Conservation (phyloP, 2,797 vertebrate species). For the Falco berigora region DNA sequence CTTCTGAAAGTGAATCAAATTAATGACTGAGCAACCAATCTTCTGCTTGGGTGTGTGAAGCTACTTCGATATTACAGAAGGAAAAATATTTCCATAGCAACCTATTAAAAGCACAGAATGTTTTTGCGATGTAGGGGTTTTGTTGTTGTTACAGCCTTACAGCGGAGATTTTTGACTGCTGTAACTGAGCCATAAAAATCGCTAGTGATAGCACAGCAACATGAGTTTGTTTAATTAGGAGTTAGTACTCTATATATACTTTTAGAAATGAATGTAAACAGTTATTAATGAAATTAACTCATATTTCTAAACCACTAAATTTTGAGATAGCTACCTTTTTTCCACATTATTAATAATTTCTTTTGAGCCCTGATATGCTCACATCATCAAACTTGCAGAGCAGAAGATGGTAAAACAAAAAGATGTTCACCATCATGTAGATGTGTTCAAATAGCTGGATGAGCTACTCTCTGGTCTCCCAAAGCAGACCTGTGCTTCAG, state of each 20-base stretch:
- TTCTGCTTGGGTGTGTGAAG: not conserved
- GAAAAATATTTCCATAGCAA: conserved; percentile 46
- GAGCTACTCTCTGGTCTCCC: not conserved
- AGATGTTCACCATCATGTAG: rapidly evolving
- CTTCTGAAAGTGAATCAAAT: not conserved
- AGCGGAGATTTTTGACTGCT: not conserved
- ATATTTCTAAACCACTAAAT: not conserved
- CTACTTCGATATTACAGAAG: not conserved
- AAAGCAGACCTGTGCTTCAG: not conserved
- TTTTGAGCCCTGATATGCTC: not conserved
- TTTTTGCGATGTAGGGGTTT: not conserved
- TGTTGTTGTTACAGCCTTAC: not conserved
- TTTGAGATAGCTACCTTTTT: not conserved
- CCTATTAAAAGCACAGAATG: conserved; percentile 1
- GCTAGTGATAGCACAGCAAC: not conserved
- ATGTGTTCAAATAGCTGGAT: not conserved
- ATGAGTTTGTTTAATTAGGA: not conserved
- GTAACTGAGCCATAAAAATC: not conserved
- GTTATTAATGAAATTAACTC: not conserved
- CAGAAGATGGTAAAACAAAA: not conserved
- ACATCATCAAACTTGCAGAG: not conserved
- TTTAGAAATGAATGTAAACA: not conserved
- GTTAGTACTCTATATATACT: not conserved
- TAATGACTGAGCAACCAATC: not conserved
- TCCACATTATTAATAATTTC: not conserved